Conservation (phyloP, 2,888 invertebrate genomes). For the Drosophila eohydei region DNA sequence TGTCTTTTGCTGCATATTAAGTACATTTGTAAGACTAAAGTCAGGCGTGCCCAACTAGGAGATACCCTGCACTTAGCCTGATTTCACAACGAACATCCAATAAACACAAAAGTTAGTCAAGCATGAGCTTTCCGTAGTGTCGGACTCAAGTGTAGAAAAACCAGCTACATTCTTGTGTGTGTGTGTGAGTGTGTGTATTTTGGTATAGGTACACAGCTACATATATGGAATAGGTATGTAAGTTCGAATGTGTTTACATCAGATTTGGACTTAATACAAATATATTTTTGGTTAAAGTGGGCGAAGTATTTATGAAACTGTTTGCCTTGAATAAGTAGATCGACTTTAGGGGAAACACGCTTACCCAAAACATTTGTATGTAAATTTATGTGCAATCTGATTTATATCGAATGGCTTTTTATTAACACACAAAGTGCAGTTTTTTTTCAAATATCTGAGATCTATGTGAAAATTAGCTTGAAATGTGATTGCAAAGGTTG, state of each 20-base stretch:
- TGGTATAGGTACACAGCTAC: background rate
- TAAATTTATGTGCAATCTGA: slow-evolving; percentile 3
- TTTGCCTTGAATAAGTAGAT: slow-evolving; percentile 7
- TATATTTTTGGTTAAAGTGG: background rate
- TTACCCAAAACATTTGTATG: background rate
- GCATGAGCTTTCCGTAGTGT: background rate
- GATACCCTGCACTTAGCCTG: background rate
- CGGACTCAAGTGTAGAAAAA: background rate
- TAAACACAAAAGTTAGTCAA: slow-evolving; percentile 2
- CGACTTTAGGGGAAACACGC: background rate
- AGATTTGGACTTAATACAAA: background rate
- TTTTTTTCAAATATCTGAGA: background rate
- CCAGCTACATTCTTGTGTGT: background rate
- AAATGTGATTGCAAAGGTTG: background rate
- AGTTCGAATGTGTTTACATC: background rate
- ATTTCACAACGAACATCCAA: background rate
- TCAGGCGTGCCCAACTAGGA: background rate
- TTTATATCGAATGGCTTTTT: background rate
- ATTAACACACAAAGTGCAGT: background rate
- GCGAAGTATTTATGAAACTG: background rate
- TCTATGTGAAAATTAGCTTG: background rate
- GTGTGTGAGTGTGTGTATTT: background rate
- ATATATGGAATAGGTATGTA: background rate
- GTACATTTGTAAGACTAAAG: background rate
- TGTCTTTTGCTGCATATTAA: background rate